Conservation (phyloP, 2,113 vertebrate species). For the Tragelaphus buxtoni region DNA sequence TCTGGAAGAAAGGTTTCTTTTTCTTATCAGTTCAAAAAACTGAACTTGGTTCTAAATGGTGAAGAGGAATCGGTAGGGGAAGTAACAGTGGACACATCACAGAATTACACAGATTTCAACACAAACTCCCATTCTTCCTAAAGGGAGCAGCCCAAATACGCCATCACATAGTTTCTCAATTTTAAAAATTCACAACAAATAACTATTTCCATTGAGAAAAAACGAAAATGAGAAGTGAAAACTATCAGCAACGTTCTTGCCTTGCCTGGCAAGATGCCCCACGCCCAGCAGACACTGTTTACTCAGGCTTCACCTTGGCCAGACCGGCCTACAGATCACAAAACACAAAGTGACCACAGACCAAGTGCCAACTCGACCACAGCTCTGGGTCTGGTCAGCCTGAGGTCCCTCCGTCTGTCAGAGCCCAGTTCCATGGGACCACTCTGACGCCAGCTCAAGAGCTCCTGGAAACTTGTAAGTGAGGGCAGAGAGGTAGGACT, state of each 20-base stretch:
- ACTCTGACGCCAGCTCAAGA: background rate
- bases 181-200: constrained; percentile 3
- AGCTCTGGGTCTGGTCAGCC: background rate
- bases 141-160: background rate
- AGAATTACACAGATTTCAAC: background rate
- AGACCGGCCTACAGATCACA: background rate
- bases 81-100: background rate
- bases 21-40: background rate
- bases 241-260: background rate
- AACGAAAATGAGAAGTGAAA: background rate
- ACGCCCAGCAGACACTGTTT: background rate
- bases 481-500: background rate
- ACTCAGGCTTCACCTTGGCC: too few species aligned
- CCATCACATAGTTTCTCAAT: background rate
- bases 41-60: background rate
- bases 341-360: background rate
- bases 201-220: background rate
- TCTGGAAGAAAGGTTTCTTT: background rate
- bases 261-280: background rate
- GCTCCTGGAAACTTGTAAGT: background rate
- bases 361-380: background rate
- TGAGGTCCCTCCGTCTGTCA: background rate
- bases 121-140: background rate
- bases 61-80: background rate
- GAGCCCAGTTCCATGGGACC: background rate